Conservation (phyloP, 2,113 vertebrate species). For the Lathamus discolor region DNA sequence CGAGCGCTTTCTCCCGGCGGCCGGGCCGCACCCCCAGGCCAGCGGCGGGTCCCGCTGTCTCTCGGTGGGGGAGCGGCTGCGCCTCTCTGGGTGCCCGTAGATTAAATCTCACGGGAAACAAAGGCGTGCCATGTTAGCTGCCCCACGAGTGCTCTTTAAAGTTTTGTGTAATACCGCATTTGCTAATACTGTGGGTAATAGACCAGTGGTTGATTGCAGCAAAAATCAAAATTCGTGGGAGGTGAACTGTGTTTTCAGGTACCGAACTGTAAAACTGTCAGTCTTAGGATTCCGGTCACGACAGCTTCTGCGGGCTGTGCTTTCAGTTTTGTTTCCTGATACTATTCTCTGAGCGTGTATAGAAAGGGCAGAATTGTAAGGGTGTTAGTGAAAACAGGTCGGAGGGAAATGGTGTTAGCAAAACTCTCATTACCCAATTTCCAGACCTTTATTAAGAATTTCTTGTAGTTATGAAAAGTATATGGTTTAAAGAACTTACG, state of each 20-base stretch:
- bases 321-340: constrained; percentile 44
- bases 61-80: too few relatives aligned
- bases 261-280: neutral
- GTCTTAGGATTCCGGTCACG: neutral
- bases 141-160: rapidly evolving
- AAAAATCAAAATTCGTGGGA: neutral
- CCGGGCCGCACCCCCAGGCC: too few relatives aligned
- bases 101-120: rapidly evolving
- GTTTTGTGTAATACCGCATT: neutral
- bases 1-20: too few relatives aligned
- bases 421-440: neutral
- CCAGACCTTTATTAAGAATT: neutral
- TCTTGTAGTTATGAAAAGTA: neutral
- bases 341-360: rapidly evolving
- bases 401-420: neutral
- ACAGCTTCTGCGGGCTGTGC: neutral
- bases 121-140: neutral
- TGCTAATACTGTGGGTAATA: rapidly evolving
- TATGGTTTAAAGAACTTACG: neutral
- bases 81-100: neutral
- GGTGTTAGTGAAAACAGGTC: neutral
- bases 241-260: neutral
- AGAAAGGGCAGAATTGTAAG: neutral
- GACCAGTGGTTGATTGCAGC: neutral
- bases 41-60: too few relatives aligned